Base-by-base conservation (phyloP, 2,797 vertebrate genomes). In the Sphenodon punctatus region DNA sequence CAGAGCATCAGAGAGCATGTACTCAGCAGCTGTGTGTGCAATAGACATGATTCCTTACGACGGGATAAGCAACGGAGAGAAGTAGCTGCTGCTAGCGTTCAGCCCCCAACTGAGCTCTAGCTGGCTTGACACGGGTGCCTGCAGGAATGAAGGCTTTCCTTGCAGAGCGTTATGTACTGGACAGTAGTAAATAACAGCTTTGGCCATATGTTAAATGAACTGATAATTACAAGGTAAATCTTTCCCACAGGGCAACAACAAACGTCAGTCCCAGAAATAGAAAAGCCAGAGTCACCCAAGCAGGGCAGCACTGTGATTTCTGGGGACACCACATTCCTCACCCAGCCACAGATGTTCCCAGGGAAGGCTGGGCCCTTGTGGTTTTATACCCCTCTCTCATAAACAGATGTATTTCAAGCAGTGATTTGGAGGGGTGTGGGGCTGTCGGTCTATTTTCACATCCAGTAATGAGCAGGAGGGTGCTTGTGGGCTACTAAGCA, bases 1-100 rank as follows among this genome's bases (percentile, higher is more conserved):
- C 73, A 99, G 94, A 75, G 98, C 97, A 43, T 99, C 98, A 0
- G 98, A 97, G 75, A 99, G 96, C 97, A 99, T 98, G 90, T 97
- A 98, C 93, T 97, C 97, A 0, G 98, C 97, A 0, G 97, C 98
- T 0, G 95, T 94, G 89, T 96, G 96, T 4, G 98, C 98, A 3
- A 99, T 98, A 1, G 98, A 98, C 98, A 99, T 99, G 75, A 6
- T 81, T 38, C 25, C 48, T 32, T 51, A 1, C 27, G 16, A 34
- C 10, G 8, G 14, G 19, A 23, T 9, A n/a, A 53, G 19, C 16
- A 9, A 67, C 67, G 41, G 17, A 48, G 7, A 64, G 23, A 63
- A 51, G 78, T 53, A 11, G 6, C 1, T 0, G 3, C n/a, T 36
- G 63, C 68, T 48, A 12, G 39, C 39, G 36, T 49, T 49, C 55